Evolutionary conservation across 2,888 invertebrate species (phyloP), one percentile per base, ranked within the genome.

Genomic region (Eupithecia subumbrata): DNA sequence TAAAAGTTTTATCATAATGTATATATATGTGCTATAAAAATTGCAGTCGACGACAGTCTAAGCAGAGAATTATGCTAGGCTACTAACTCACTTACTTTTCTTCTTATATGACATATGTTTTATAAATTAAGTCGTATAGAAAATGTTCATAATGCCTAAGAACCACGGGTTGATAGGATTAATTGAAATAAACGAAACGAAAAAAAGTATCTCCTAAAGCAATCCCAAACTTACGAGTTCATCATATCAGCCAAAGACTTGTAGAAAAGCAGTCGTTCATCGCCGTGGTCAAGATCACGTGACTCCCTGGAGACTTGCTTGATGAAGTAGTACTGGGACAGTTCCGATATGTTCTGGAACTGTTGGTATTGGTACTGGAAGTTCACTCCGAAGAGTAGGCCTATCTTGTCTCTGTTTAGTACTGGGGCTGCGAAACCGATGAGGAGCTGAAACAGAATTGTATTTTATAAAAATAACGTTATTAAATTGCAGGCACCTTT

Each of bases 321-420:
- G 70, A 91, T 90, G 71, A 90, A 88, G 81, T 95, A 95, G 82
- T 95, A 95, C 78, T 90, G 89, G 0, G 95, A 95, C 69, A 96
- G 85, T 76, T 95, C 82, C 0, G 94, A 87, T 43, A 95, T 93
- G 82, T 96, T 96, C 71, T 86, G 84, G 71, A 95, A 95, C 79
- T 96, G 88, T 0, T 87, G 18, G 84, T 96, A 97, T 84, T 97
- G 96, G 86, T 96, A 96, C 87, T 97, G 97, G 78, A 97, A 95
- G 86, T 96, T 96, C 71, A 95, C 94, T 0, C 94, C 95, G 78
- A 96, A 96, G 0, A 92, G 88, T 79, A 97, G 85, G 76, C 90
- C 94, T 74, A 96, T 90, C 71, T 90, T 91, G 69, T 95, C 95
- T 0, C 94, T 91, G 9, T 95, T 93, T 30, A 93, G 91, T 8